These are phyloP conservation scores for Saccopteryx leptura DNA, from an alignment of 2,113 vertebrate genomes.

Conservation along the genomic window DNA sequence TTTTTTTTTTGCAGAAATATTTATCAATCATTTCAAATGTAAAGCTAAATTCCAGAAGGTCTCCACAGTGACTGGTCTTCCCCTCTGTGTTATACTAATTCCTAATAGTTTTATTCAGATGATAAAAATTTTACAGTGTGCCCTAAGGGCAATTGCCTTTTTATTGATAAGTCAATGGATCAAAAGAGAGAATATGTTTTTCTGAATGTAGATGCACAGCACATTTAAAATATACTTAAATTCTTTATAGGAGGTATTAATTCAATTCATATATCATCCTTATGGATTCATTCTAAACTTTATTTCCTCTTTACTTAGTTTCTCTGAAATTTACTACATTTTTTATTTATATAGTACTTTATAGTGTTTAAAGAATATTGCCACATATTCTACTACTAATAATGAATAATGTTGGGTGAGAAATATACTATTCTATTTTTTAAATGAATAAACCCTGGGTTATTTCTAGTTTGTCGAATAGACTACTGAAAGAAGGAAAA, in stretches of 20 bases:
- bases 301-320: neutral
- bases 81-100: neutral
- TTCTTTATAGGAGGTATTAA: neutral
- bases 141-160: neutral
- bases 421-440: neutral
- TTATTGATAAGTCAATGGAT: neutral
- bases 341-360: slow-evolving; percentile 6
- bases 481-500: slow-evolving; percentile 47
- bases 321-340: slow-evolving; percentile 1
- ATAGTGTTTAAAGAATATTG: neutral
- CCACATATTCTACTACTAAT: neutral
- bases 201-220: neutral
- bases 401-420: neutral
- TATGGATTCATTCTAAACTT: neutral
- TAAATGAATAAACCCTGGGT: neutral
- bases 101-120: slow-evolving; percentile 52
- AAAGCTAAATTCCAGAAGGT: slow-evolving; percentile 43
- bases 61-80: neutral
- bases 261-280: slow-evolving; percentile 5
- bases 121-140: slow-evolving; percentile 10
- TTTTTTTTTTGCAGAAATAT: slow-evolving; percentile 52
- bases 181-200: neutral
- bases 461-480: slow-evolving; percentile 8
- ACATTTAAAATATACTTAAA: slow-evolving; percentile 16
- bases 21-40: slow-evolving; percentile 46